A percentile compares a stretch with the other conserved stretches of the same genome.
Evolutionary conservation across 92 coral and sea anemone species (phyloP).

Genomic region (Epizoanthus rinbou): DNA sequence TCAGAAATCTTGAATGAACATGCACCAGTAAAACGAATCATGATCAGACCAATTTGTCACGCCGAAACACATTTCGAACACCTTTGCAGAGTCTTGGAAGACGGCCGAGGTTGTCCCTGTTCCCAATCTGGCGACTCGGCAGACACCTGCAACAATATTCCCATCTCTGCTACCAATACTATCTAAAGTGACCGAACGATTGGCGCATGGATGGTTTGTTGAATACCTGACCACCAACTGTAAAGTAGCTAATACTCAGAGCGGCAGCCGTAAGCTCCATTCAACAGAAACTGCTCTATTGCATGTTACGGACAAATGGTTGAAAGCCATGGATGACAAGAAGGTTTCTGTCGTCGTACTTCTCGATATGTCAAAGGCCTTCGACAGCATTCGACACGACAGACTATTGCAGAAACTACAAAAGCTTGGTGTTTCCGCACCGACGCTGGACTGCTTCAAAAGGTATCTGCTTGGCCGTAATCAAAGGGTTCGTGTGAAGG

Average conservation of each 20-base stretch:
- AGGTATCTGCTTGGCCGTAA: neutral
- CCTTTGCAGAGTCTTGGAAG: constrained; percentile 39
- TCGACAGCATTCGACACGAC: neutral
- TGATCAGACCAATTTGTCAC: constrained; percentile 21
- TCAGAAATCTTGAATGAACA: constrained; percentile 36
- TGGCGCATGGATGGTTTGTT: constrained; percentile 52
- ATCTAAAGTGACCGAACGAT: constrained; percentile 48
- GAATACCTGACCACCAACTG: constrained; percentile 37
- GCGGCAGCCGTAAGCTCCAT: constrained; percentile 39
- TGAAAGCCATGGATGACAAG: constrained; percentile 30
- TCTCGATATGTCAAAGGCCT: neutral
- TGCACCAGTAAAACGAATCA: constrained; percentile 32
- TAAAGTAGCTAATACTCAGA: constrained; percentile 44
- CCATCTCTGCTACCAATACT: constrained; percentile 53
- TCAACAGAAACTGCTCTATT: constrained; percentile 51
- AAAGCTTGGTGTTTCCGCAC: neutral
- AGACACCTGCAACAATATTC: constrained; percentile 44
- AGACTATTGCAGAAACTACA: neutral
- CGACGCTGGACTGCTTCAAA: neutral
- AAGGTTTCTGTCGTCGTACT: no score
- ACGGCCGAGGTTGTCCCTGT: constrained; percentile 25
- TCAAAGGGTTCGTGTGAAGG: neutral
- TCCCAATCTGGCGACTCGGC: constrained; percentile 21
- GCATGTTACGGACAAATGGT: constrained; percentile 49
- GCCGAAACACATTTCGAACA: constrained; percentile 11